Base-by-base conservation (phyloP, 2,888 invertebrate genomes). In the Heliconius ismenius region DNA sequence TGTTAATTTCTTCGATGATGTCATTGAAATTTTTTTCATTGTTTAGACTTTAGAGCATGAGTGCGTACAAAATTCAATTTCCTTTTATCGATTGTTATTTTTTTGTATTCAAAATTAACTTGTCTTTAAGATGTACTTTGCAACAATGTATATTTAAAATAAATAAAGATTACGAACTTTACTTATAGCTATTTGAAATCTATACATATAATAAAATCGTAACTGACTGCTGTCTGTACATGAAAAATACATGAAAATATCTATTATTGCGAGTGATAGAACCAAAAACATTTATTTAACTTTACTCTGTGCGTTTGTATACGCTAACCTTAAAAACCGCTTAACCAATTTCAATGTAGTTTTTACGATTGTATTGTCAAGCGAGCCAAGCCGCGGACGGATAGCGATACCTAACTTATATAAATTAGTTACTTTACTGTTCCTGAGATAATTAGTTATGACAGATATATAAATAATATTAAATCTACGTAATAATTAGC, bases 131-230 rank as follows among this genome's bases (percentile, higher is more conserved):
- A 18, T 26, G 26, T 10, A 39, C 15, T 64, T 64, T 32, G 32
- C 15, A 65, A 65, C n/a, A 65, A 65, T 6, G 64, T 36, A 65
- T 65, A 65, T 18, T 64, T 64, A 32, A 64, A 65, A 65, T 36
- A 36, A 4, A 65, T 36, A 1, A n/a, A 36, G 0, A 7, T 49
- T 49, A 49, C 7, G 18, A 6, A 49, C 18, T 43, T 43, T 15
- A 18, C 43, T 49, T 49, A 18, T n/a, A 10, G 3, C 21, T 54
- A n/a, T 54, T 10, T 54, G 9, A n/a, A n/a, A 58, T 58, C 3
- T 54, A 21, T n/a, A 3, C 54, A 21, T 54, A 18, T 21, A 54
- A 54, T 21, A 10, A 54, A 58, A n/a, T n/a, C 21, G n/a, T 58
- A n/a, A 58, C 58, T 58, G 58, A 58, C 3, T 3, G n/a, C 58